phyloP scores from a whole-genome alignment of 2,888 invertebrate genomes.

The Spisula subtruncata region DNA sequence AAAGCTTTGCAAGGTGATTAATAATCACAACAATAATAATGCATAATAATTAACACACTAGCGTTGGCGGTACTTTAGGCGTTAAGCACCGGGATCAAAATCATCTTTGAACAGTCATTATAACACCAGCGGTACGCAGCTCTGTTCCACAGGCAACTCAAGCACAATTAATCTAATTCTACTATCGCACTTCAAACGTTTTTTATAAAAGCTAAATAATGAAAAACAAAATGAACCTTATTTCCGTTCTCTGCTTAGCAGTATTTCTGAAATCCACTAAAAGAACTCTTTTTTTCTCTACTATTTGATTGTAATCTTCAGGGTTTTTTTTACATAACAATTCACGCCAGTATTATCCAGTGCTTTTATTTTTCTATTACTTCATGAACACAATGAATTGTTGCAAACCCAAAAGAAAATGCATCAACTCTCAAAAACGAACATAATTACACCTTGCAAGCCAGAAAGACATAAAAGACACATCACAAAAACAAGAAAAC shows the following conservation, averaged over 20 bases:
- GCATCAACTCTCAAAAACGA: constrained; percentile 4
- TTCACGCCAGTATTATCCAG: neutral
- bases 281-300: neutral
- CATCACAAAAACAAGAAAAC: neutral
- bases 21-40: neutral
- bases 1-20: neutral
- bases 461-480: neutral
- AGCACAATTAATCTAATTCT: constrained; percentile 26
- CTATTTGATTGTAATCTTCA: neutral
- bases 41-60: neutral
- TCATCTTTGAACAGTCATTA: neutral
- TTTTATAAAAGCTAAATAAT: constrained; percentile 21
- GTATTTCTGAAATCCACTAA: neutral
- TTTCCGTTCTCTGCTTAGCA: neutral
- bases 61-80: neutral
- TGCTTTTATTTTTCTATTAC: constrained; percentile 14
- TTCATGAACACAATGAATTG: neutral
- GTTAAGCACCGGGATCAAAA: neutral
- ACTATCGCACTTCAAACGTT: constrained; percentile 18
- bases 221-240: constrained; percentile 24
- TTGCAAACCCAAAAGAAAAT: neutral
- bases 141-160: constrained; percentile 9
- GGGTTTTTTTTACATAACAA: neutral
- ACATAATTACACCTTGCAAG: constrained; percentile 1
- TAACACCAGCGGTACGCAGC: neutral